These are phyloP conservation scores for Caenorhabditis japonica DNA, from an alignment of 2,888 invertebrate species.

Conservation along the genomic window DNA sequence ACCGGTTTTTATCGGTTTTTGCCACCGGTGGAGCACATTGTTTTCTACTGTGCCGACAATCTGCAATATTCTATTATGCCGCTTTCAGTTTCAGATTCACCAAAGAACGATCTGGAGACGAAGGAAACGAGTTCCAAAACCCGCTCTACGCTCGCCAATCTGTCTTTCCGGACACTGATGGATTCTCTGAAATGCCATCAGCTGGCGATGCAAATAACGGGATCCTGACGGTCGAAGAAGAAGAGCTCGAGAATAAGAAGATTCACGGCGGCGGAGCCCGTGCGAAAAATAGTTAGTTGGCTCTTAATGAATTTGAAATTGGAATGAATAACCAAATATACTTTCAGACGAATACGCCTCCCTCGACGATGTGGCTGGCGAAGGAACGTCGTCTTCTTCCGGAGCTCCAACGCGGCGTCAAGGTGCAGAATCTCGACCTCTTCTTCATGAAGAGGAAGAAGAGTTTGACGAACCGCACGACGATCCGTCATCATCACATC, in stretches of 20 bases:
- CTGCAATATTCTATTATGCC: no score
- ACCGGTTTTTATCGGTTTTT: no score
- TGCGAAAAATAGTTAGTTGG: conserved; percentile 41
- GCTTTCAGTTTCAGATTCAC: conserved; percentile 51
- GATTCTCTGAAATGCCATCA: not conserved
- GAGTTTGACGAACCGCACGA: conserved; percentile 45
- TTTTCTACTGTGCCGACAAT: no score
- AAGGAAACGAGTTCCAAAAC: conserved; percentile 64
- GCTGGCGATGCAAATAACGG: not conserved
- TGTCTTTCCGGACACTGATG: conserved; percentile 41
- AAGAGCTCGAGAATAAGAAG: conserved; percentile 63
- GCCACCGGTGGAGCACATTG: no score
- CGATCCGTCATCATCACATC: not conserved
- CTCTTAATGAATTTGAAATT: not conserved
- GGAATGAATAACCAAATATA: not conserved
- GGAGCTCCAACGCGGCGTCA: not conserved
- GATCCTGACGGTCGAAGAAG: conserved; percentile 59
- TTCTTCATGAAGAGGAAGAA: conserved; percentile 12
- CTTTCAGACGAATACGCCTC: conserved; percentile 67
- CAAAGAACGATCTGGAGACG: conserved; percentile 24
- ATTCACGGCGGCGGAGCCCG: conserved; percentile 37
- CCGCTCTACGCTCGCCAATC: conserved; percentile 63
- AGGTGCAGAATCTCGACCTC: conserved; percentile 5
- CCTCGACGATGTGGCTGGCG: conserved; percentile 53
- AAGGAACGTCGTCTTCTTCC: conserved; percentile 30